Percentiles rank a stretch among this genome's conserved stretches.
phyloP scores from a whole-genome alignment of 92 coral and sea anemone genomes.

The Palythoa caribaeorum region DNA sequence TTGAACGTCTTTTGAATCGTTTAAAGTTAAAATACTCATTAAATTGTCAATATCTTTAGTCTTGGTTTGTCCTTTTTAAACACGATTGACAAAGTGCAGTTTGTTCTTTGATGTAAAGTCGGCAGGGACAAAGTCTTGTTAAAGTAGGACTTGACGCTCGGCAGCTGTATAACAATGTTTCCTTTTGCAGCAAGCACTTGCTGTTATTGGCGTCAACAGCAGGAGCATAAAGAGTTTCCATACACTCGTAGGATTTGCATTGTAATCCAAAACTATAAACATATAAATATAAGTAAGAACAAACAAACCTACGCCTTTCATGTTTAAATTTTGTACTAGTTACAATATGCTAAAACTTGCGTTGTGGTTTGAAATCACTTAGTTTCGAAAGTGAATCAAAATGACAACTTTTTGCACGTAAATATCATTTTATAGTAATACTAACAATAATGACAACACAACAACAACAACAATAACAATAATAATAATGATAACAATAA shows the following conservation, averaged over 20 bases:
- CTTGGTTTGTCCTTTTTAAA: neutral
- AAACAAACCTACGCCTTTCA: too few relatives aligned
- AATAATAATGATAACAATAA: too few relatives aligned
- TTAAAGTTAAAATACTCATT: neutral
- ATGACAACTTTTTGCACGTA: too few relatives aligned
- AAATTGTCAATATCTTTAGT: neutral
- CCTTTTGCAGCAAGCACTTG: constrained; percentile 76
- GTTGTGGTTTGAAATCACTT: too few relatives aligned
- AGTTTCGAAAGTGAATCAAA: too few relatives aligned
- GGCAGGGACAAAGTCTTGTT: constrained; percentile 87
- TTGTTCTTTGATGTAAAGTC: constrained; percentile 88
- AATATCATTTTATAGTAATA: too few relatives aligned
- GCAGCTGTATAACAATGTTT: constrained; percentile 83
- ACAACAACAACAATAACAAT: too few relatives aligned
- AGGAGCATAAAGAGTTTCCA: constrained; percentile 76
- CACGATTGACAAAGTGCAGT: constrained; percentile 85
- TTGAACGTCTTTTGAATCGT: too few relatives aligned
- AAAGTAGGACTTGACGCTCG: constrained; percentile 72
- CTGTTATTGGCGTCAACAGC: constrained; percentile 66
- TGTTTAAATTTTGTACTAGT: too few relatives aligned
- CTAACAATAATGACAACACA: too few relatives aligned
- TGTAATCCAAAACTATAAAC: neutral
- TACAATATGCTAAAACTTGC: too few relatives aligned
- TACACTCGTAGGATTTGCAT: constrained; percentile 47
- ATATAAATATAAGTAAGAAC: too few relatives aligned